Conservation (phyloP, 2,113 vertebrate genomes). For the Opisthocomus hoazin region DNA sequence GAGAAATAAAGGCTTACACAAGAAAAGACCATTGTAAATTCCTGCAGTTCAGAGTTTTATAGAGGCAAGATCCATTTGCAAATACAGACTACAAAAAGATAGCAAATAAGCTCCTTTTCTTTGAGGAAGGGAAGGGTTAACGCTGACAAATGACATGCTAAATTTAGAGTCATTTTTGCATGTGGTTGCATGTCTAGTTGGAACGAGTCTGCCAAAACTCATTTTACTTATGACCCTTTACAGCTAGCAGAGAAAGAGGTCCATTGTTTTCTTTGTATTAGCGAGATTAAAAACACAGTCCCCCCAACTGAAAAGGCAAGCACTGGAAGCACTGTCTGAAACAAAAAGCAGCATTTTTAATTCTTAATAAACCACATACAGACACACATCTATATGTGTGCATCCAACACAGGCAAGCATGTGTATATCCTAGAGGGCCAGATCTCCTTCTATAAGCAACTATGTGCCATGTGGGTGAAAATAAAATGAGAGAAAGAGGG, state of each 20-base stretch:
- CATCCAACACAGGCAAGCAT: constrained; percentile 1
- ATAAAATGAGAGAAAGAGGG: background rate
- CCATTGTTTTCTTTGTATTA: constrained; percentile 71
- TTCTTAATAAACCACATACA: constrained; percentile 27
- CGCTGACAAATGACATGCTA: constrained; percentile 59
- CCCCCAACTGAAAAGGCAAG: constrained; percentile 52
- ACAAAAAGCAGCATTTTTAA: constrained; percentile 51
- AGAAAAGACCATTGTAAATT: background rate
- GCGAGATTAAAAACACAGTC: constrained; percentile 59
- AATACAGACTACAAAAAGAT: background rate
- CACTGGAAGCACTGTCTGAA: constrained; percentile 35
- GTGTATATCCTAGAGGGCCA: background rate
- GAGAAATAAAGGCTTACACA: background rate
- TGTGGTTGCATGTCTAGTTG: constrained; percentile 64
- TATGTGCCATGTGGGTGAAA: background rate
- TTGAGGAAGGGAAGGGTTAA: constrained; percentile 62
- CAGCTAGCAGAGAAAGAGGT: constrained; percentile 69
- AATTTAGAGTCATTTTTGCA: constrained; percentile 65
- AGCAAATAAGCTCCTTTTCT: background rate
- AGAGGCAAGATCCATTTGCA: background rate
- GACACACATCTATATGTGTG: constrained; percentile 1
- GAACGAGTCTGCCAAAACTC: constrained; percentile 57
- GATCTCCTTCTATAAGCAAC: background rate
- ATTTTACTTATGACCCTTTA: constrained; percentile 72
- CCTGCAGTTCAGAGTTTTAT: background rate